Base-by-base conservation (phyloP, 2,797 vertebrate genomes). In the Typhlichthys eigenmanni region DNA sequence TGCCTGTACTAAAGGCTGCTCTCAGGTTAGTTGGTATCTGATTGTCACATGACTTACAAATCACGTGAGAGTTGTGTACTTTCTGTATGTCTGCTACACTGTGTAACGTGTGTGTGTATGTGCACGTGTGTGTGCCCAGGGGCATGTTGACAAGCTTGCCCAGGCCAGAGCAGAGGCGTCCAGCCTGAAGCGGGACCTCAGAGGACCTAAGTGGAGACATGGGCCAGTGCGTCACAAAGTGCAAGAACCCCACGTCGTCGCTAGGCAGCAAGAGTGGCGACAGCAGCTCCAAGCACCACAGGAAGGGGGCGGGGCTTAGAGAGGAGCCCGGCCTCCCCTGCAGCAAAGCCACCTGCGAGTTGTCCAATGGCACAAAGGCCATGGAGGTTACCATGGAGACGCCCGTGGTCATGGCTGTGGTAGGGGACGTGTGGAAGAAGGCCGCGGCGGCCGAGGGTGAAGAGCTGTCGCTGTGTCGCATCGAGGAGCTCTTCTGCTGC, bases 181-280 rank as follows among this genome's bases (percentile, higher is more conserved):
- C 82, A 79, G 90, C 89, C 83, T 94, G 91, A 76, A 85, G 92
- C 92, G 89, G 66, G 63, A 88, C 92, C 78, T 94, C 90, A 90
- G 91, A 91, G 85, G 16, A 86, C 76, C 87, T 83, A 66, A 65
- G 76, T 82, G 66, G 83, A 83, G 89, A 89, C 94, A 99, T 99
- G 98, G 98, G 98, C 93, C 98, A 99, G 96, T 99, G 98, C 67
- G 96, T 99, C 95, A 99, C 95, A 47, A 99, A 99, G 93, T 99
- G 98, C 88, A 99, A 98, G 90, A 99, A 99, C 84, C 98, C 97
- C 51, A 95, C 98, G 57, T 99, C 98, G 69, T 97, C 98, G 52
- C 94, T 99, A 29, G 98, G 98, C 89, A 99, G 98, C 80, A 99
- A 99, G 90, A 99, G 97, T 85, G 98, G 96, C 83, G 97, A 99